Conservation (phyloP, 2,888 invertebrate species). For the Limulus polyphemus region DNA sequence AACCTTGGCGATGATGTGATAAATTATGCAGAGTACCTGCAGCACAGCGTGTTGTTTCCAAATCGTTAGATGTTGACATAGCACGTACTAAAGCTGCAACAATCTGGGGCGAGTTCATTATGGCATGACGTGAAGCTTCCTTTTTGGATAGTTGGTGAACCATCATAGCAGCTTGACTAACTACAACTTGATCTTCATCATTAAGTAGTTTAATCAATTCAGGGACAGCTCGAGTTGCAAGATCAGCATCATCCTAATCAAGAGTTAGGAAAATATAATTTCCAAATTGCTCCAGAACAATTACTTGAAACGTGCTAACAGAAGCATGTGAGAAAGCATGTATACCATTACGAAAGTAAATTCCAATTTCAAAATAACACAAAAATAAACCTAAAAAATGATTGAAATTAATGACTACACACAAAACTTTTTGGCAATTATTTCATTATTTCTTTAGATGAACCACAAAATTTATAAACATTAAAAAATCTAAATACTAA, state of each 20-base stretch:
- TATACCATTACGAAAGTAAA: too few relatives aligned
- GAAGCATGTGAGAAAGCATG: too few relatives aligned
- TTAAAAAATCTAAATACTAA: too few relatives aligned
- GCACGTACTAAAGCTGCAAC: constrained; percentile 89
- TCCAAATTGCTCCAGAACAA: too few relatives aligned
- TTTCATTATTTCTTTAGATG: too few relatives aligned
- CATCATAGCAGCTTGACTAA: constrained; percentile 98
- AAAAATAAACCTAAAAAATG: too few relatives aligned
- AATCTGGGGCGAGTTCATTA: constrained; percentile 80
- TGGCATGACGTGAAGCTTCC: constrained; percentile 84
- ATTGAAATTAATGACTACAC: too few relatives aligned
- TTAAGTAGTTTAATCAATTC: constrained; percentile 90
- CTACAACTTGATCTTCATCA: constrained; percentile 91
- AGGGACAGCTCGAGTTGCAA: constrained; percentile 47
- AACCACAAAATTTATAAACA: too few relatives aligned
- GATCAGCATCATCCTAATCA: constrained; percentile 25
- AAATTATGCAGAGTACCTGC: constrained; percentile 96
- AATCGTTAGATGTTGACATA: constrained; percentile 87
- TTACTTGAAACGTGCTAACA: too few relatives aligned
- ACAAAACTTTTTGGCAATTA: too few relatives aligned
- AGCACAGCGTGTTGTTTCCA: constrained; percentile 92
- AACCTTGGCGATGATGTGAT: constrained; percentile 92
- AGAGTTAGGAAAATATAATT: too few relatives aligned
- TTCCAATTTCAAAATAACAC: too few relatives aligned
- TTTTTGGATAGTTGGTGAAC: constrained; percentile 97